Conservation (phyloP, 2,888 invertebrate genomes). For the Amphimallon solstitiale region DNA sequence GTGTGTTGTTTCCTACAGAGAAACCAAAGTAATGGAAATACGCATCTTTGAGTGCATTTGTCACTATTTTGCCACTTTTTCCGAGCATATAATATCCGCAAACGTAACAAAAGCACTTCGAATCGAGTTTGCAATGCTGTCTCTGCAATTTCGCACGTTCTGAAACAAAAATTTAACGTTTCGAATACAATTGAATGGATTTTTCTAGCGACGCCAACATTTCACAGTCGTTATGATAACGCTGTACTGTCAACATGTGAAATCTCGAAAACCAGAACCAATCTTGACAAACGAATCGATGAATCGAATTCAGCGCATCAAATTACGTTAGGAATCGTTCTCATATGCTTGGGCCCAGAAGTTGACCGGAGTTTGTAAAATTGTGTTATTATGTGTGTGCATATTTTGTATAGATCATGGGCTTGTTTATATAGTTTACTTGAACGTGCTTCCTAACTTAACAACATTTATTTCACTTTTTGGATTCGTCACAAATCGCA, state of each 20-base stretch:
- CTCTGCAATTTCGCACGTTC: neutral
- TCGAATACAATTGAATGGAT: neutral
- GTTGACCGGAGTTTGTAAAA: slow-evolving; percentile 5
- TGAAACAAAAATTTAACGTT: neutral
- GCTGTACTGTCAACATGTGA: neutral
- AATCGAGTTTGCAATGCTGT: slow-evolving; percentile 26
- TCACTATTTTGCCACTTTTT: slow-evolving; percentile 22
- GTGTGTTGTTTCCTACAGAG: too few species aligned
- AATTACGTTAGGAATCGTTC: slow-evolving; percentile 38
- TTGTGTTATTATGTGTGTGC: too few species aligned
- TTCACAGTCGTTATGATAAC: slow-evolving; percentile 12
- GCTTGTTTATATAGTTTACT: too few species aligned
- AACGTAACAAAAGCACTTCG: slow-evolving; percentile 28
- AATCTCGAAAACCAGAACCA: slow-evolving; percentile 22
- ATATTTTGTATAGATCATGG: too few species aligned
- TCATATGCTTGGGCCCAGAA: slow-evolving; percentile 36
- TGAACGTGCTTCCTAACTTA: too few species aligned
- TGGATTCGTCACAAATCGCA: too few species aligned
- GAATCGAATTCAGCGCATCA: slow-evolving; percentile 15
- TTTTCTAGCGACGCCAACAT: too few species aligned
- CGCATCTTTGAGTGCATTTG: too few species aligned
- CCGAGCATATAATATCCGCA: slow-evolving; percentile 6
- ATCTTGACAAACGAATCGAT: slow-evolving; percentile 1
- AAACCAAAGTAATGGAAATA: too few species aligned
- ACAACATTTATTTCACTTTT: too few species aligned